phyloP scores from a whole-genome alignment of 2,888 invertebrate genomes.

The Troides helena region DNA sequence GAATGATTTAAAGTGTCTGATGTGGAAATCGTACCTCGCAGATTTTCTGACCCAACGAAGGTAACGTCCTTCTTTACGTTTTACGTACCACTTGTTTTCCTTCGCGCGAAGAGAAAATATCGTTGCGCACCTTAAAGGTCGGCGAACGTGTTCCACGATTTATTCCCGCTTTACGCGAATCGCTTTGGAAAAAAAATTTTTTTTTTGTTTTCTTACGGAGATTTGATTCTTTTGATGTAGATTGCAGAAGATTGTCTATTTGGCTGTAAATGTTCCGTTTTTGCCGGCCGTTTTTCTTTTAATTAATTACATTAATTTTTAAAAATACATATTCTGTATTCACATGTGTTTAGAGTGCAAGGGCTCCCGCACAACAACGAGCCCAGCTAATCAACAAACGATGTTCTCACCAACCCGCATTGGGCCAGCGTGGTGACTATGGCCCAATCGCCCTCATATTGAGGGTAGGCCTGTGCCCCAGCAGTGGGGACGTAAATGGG shows the following conservation, averaged over 20 bases:
- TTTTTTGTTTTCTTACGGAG: constrained; percentile 74
- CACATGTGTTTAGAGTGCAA: too few species aligned
- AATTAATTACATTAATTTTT: constrained; percentile 33
- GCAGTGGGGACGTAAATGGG: too few species aligned
- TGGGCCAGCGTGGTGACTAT: too few species aligned
- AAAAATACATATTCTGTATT: too few species aligned
- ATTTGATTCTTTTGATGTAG: constrained; percentile 73
- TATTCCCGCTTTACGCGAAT: constrained; percentile 66
- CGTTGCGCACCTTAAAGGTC: constrained; percentile 66
- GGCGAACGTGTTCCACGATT: constrained; percentile 66
- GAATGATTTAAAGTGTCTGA: constrained; percentile 78
- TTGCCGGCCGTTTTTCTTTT: constrained; percentile 43
- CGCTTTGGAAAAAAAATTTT: constrained; percentile 66
- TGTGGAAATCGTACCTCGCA: constrained; percentile 76
- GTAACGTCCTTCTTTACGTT: constrained; percentile 75
- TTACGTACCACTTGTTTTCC: constrained; percentile 76
- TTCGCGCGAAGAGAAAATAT: constrained; percentile 64
- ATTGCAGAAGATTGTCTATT: constrained; percentile 63
- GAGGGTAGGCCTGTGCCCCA: too few species aligned
- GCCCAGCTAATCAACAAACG: too few species aligned
- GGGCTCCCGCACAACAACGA: too few species aligned
- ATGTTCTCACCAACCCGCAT: too few species aligned
- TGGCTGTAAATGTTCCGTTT: constrained; percentile 53
- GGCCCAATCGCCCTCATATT: too few species aligned
- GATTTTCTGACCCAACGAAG: constrained; percentile 78